Evolutionary conservation across 1,140 invertebrate species (phyloP).

Genomic region (Cotesia typhae): DNA sequence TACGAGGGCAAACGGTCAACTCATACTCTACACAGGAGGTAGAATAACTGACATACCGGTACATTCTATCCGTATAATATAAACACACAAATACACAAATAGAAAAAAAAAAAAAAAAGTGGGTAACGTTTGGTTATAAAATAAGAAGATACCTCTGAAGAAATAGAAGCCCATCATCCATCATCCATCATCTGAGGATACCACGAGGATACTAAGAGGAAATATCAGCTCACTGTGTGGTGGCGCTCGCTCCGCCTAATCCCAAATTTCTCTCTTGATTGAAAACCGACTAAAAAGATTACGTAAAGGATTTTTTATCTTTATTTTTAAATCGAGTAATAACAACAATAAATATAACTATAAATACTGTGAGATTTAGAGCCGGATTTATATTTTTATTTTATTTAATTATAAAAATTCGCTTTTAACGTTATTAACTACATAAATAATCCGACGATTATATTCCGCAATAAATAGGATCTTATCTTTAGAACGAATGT

Average conservation of each 20-base stretch:
- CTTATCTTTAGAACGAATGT: constrained; percentile 29
- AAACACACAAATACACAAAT: neutral
- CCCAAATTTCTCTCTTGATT: constrained; percentile 6
- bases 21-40: constrained; percentile 16
- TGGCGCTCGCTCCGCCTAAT: constrained; percentile 10
- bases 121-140: too few species aligned
- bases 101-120: neutral
- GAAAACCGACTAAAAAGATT: constrained; percentile 24
- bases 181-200: constrained; percentile 27
- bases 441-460: constrained; percentile 28
- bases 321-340: neutral
- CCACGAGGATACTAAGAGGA: neutral
- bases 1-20: constrained; percentile 30
- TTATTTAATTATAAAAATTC: constrained; percentile 7
- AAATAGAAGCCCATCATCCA: constrained; percentile 18
- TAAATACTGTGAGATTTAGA: neutral
- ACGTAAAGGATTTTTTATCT: neutral
- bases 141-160: neutral
- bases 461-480: constrained; percentile 27
- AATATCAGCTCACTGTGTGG: constrained; percentile 31
- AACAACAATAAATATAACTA: neutral
- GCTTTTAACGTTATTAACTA: constrained; percentile 18
- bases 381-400: neutral
- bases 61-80: neutral
- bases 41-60: neutral